A percentile compares a stretch with the other conserved stretches of the same genome.
phyloP scores from a whole-genome alignment of 1,140 invertebrate species.

The Plutomurus gul region DNA sequence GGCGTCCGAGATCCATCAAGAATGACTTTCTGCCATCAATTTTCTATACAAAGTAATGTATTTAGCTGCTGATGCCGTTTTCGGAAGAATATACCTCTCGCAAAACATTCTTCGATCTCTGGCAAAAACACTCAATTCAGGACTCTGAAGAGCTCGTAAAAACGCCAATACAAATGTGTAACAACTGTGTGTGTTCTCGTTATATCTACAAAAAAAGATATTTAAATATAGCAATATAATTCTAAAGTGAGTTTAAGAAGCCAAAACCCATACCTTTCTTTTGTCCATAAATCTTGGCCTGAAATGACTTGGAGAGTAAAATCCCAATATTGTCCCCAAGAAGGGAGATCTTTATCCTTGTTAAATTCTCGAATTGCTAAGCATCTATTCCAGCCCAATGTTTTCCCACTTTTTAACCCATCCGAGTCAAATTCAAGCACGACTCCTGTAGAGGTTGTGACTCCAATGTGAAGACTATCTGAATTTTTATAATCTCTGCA shows the following conservation, averaged over 20 bases:
- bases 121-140: conserved; percentile 67
- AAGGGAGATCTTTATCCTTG: conserved; percentile 58
- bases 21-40: conserved; percentile 55
- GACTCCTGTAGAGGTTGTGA: conserved; percentile 73
- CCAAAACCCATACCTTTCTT: conserved; percentile 60
- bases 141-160: conserved; percentile 68
- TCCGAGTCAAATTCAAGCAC: conserved; percentile 77
- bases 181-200: conserved; percentile 75
- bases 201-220: conserved; percentile 61
- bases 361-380: conserved; percentile 66
- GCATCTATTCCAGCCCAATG: conserved; percentile 71
- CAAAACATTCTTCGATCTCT: conserved; percentile 70
- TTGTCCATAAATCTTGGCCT: conserved; percentile 67
- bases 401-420: conserved; percentile 65
- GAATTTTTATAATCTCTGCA: conserved; percentile 76
- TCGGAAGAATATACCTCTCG: conserved; percentile 74
- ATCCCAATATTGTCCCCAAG: conserved; percentile 78
- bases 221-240: conserved; percentile 15
- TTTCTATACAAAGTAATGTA: conserved; percentile 78
- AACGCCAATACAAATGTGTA: conserved; percentile 79
- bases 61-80: conserved; percentile 74
- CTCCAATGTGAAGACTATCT: conserved; percentile 79
- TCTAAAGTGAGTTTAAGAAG: too few relatives aligned
- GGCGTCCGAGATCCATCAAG: background rate
- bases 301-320: conserved; percentile 68